A percentile compares a stretch with the other conserved stretches of the same genome.
phyloP scores from a whole-genome alignment of 2,113 vertebrate genomes.

The Nothobranchius furzeri region DNA sequence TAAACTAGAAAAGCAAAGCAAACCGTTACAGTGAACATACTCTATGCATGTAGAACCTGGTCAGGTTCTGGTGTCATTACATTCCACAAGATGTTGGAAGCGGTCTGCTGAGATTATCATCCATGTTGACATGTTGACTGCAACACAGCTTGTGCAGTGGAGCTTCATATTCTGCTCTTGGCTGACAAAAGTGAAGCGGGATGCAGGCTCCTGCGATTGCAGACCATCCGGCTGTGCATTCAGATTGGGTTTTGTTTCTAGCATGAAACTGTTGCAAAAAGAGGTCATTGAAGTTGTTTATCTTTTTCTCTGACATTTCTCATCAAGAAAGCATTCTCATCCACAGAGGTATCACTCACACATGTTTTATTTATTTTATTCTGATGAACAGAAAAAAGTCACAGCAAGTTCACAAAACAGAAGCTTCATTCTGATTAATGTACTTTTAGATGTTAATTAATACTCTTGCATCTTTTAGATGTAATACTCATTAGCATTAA shows the following conservation, averaged over 20 bases:
- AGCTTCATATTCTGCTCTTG: conserved; percentile 20
- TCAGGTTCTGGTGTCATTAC: not conserved
- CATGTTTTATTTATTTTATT: not conserved
- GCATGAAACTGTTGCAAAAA: not conserved
- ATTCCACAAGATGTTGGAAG: conserved; percentile 3
- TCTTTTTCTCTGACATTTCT: not conserved
- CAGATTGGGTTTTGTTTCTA: not conserved
- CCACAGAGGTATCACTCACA: not conserved
- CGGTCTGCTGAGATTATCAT: conserved; percentile 5
- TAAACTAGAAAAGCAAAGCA: too few species aligned
- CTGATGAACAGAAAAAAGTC: too few species aligned
- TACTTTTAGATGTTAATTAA: not conserved
- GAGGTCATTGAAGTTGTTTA: not conserved
- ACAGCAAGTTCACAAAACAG: too few species aligned
- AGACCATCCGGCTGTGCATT: conserved; percentile 4
- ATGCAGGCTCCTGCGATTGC: not conserved
- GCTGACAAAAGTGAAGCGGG: conserved; percentile 12
- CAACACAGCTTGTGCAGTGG: conserved; percentile 9
- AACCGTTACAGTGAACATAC: too few species aligned
- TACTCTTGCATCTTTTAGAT: not conserved
- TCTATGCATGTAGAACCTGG: not conserved
- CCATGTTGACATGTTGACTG: conserved; percentile 18
- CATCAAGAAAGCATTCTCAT: not conserved
- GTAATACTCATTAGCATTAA: too few species aligned
- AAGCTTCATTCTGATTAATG: too few species aligned